Evolutionary conservation across 92 coral and sea anemone species (phyloP), one percentile per base, ranked within the genome.

Genomic region (Zoanthus sansibaricus): DNA sequence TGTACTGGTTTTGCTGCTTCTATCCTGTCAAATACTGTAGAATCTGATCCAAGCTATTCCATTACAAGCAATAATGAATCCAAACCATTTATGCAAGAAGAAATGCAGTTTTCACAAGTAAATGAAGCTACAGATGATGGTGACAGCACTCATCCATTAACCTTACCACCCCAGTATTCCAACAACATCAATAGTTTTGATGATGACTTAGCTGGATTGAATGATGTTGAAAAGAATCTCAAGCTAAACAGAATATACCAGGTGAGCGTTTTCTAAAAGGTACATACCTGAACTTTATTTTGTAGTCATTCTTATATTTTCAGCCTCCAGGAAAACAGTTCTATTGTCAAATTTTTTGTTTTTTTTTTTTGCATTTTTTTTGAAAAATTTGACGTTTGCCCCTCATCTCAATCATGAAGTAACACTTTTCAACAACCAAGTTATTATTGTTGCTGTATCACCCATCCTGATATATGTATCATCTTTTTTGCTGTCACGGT

Each of bases 241-340:
- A 47, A 16, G 13, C 75, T 80, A 21, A 80, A 80, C 73, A 46
- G 85, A 66, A 30, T 37, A 13, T 80, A 80, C 75, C 85, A 80
- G 85, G 85, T 80, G 15, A 25, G 83, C 0, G 15, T 16, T 2
- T 6, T 74, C 17, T 74, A 17, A 17, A 31, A 16, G 7, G 73
- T 69, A 6, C 14, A 6, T 69, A 30, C 15, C 9, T 1, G 55
- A 7, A 49, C 55, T 49, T 11, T 7, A 49, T 49, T 6, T 49
- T 11, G 9, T 49, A 7, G 7, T 11, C 55, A 49, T 1, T 7
- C 9, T 49, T 11, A 7, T 49, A 7, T 49, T 7, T 49, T 49
- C 7, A 7, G 9, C 55, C 55, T 37, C 42, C 42, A 37, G 42
- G 42, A 37, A 37, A 37, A 2, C 42, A 37, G 1, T 37, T 37